Conservation (phyloP, 2,797 vertebrate genomes). For the Tokudaia muenninki region DNA sequence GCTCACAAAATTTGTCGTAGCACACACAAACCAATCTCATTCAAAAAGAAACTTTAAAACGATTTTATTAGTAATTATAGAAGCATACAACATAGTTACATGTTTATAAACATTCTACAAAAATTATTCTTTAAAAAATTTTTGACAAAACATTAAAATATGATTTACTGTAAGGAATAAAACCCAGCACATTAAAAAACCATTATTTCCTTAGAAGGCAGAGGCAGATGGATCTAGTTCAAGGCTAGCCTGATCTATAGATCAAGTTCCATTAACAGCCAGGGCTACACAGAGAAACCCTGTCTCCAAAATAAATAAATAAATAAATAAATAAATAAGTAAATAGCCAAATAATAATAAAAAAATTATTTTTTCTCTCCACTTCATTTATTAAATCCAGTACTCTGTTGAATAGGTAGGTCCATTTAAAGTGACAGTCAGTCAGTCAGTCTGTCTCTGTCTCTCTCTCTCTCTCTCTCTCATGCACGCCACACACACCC, state of each 20-base stretch:
- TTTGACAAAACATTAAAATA: constrained; percentile 69
- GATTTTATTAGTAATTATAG: constrained; percentile 77
- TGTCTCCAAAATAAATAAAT: neutral
- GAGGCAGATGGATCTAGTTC: neutral
- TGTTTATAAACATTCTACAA: constrained; percentile 77
- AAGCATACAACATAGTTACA: constrained; percentile 73
- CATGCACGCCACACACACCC: too few species aligned
- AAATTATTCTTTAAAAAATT: constrained; percentile 46
- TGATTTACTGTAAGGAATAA: constrained; percentile 64
- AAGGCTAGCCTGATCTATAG: neutral
- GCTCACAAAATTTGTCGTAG: constrained; percentile 28
- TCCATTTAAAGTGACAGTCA: neutral
- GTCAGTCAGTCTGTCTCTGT: too few species aligned
- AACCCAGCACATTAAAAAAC: constrained; percentile 24
- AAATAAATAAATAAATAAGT: neutral
- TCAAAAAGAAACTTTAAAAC: constrained; percentile 73
- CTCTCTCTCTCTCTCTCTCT: too few species aligned
- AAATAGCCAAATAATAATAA: neutral
- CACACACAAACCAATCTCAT: constrained; percentile 76
- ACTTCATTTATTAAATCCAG: neutral
- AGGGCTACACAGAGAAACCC: neutral
- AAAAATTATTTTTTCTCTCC: constrained; percentile 13
- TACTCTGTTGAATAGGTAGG: neutral
- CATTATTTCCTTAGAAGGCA: neutral
- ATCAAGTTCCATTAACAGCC: neutral